A percentile compares a stretch with the other conserved stretches of the same genome.
phyloP scores from a whole-genome alignment of 2,888 invertebrate genomes.

The Arge pagana region DNA sequence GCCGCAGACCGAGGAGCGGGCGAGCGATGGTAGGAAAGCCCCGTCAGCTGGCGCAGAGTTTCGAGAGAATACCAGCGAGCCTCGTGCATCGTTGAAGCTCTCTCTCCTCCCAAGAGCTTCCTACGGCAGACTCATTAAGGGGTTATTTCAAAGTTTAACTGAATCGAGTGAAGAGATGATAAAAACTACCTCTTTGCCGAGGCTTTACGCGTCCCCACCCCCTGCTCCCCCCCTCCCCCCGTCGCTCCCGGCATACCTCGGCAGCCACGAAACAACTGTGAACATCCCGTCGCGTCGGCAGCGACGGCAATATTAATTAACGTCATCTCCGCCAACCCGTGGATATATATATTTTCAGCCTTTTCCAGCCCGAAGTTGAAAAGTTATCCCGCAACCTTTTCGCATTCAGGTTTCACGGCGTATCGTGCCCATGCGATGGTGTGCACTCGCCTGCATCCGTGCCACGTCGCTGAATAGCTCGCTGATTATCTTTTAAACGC shows the following conservation, averaged over 20 bases:
- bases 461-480: too few relatives aligned
- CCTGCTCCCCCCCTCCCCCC: not conserved
- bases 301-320: constrained; percentile 46
- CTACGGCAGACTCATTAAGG: constrained; percentile 50
- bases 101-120: constrained; percentile 38
- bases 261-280: too few relatives aligned
- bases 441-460: too few relatives aligned
- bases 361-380: not conserved
- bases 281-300: too few relatives aligned
- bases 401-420: too few relatives aligned
- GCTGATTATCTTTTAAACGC: too few relatives aligned
- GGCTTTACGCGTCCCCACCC: constrained; percentile 17
- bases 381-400: not conserved
- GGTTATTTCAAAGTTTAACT: constrained; percentile 53
- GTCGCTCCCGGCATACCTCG: not conserved
- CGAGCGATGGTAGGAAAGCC: too few relatives aligned
- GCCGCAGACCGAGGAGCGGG: too few relatives aligned
- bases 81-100: too few relatives aligned
- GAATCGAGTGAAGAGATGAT: constrained; percentile 43
- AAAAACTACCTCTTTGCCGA: constrained; percentile 32
- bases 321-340: constrained; percentile 35
- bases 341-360: not conserved
- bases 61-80: too few relatives aligned
- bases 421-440: too few relatives aligned
- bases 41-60: too few relatives aligned